Evolutionary conservation across 2,113 vertebrate genomes (phyloP).

Genomic region (Platysteira castanea): DNA sequence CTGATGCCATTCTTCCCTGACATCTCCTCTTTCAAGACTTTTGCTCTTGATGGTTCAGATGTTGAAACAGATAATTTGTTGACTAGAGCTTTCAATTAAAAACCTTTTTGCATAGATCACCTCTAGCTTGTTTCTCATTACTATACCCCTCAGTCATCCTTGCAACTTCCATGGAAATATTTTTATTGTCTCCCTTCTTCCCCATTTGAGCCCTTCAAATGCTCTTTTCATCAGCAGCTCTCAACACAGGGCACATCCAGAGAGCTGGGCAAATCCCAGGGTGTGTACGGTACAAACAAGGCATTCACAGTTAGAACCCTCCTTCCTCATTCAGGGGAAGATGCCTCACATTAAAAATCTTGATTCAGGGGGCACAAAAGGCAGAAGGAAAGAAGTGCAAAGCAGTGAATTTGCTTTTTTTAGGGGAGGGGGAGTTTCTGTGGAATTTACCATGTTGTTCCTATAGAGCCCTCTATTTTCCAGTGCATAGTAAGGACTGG

Average conservation of each 20-base stretch:
- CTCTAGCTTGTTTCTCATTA: background rate
- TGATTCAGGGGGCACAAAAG: background rate
- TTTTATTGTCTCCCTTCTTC: background rate
- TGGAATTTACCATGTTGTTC: background rate
- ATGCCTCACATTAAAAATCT: background rate
- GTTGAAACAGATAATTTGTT: background rate
- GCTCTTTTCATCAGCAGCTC: background rate
- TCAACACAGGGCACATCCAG: too few species aligned
- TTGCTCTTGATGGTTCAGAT: background rate
- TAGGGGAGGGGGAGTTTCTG: background rate
- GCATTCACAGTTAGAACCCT: background rate
- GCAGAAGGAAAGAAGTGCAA: background rate
- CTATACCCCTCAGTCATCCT: background rate
- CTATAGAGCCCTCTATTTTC: background rate
- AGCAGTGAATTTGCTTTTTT: background rate
- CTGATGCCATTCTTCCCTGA: rapidly evolving
- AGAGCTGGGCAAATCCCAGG: background rate
- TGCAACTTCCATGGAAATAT: background rate
- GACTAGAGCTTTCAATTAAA: background rate
- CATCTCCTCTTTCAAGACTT: background rate
- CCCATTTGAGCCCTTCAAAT: background rate
- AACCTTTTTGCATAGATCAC: background rate
- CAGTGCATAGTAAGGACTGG: background rate
- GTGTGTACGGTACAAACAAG: rapidly evolving
- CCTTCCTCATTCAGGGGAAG: background rate